Percentiles rank a stretch among this genome's conserved stretches.
phyloP scores from a whole-genome alignment of 1,140 invertebrate species.

The Habropoda laboriosa region DNA sequence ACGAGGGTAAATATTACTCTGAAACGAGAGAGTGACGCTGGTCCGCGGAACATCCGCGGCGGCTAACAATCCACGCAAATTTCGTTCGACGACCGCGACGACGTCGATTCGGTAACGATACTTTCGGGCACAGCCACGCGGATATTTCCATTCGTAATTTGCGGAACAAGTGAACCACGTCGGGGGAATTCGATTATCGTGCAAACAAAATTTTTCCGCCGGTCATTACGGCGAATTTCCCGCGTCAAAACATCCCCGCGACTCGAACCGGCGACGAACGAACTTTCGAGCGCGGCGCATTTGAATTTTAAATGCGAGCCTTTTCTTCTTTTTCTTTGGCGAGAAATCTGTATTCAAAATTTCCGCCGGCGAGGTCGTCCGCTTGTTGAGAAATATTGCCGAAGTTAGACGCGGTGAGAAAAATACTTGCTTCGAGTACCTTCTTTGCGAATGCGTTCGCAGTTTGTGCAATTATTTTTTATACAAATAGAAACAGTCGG shows the following conservation, averaged over 20 bases:
- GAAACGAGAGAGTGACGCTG: constrained; percentile 1
- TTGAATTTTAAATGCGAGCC: constrained; percentile 34
- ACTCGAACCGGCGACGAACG: not conserved
- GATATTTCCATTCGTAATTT: constrained; percentile 10
- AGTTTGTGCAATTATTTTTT: too few species aligned
- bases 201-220: not conserved
- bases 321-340: not conserved
- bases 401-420: not conserved
- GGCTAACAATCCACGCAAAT: constrained; percentile 23
- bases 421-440: too few species aligned
- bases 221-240: not conserved
- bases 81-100: constrained; percentile 13
- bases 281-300: constrained; percentile 7
- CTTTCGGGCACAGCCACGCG: not conserved
- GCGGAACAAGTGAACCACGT: not conserved
- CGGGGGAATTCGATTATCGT: constrained; percentile 12
- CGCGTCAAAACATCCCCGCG: constrained; percentile 2
- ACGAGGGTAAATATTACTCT: constrained; percentile 22
- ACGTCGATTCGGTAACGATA: constrained; percentile 22
- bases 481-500: too few species aligned
- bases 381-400: not conserved
- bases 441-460: too few species aligned
- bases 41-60: not conserved
- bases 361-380: not conserved
- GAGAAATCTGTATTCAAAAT: constrained; percentile 12